Evolutionary conservation across 2,888 invertebrate genomes (phyloP).

Genomic region (Nephrotoma guestfalica): DNA sequence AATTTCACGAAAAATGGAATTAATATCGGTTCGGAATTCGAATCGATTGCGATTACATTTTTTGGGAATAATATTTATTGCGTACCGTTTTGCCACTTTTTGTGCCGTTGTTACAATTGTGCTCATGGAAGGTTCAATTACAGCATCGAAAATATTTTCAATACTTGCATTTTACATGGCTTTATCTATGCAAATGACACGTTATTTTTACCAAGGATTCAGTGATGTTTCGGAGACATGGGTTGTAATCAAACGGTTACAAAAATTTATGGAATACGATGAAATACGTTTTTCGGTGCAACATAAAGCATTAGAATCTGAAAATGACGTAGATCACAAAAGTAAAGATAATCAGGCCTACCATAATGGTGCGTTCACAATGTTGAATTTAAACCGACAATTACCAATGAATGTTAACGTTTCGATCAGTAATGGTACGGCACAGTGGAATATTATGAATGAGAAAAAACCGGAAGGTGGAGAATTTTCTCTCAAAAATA

Average conservation of each 20-base stretch:
- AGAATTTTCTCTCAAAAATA: slow-evolving; percentile 28
- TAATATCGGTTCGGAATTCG: slow-evolving; percentile 42
- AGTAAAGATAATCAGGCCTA: background rate
- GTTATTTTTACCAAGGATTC: slow-evolving; percentile 42
- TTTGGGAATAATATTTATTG: slow-evolving; percentile 64
- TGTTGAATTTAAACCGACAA: slow-evolving; percentile 15
- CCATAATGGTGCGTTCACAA: background rate
- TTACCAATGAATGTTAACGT: slow-evolving; percentile 15
- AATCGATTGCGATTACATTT: slow-evolving; percentile 50
- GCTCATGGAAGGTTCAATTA: slow-evolving; percentile 46
- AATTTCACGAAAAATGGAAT: slow-evolving; percentile 46
- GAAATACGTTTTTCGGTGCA: slow-evolving; percentile 17
- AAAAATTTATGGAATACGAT: slow-evolving; percentile 31
- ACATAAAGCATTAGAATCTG: slow-evolving; percentile 17
- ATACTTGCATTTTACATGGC: slow-evolving; percentile 40
- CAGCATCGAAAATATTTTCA: slow-evolving; percentile 54
- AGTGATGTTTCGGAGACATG: slow-evolving; percentile 61
- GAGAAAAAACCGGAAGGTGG: background rate
- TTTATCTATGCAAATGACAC: slow-evolving; percentile 37
- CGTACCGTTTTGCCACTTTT: slow-evolving; percentile 64
- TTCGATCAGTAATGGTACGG: slow-evolving; percentile 24
- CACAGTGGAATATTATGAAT: slow-evolving; percentile 30
- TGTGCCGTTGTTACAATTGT: slow-evolving; percentile 56
- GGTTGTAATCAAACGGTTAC: slow-evolving; percentile 57
- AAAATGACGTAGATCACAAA: slow-evolving; percentile 1